Evolutionary conservation across 1,140 invertebrate genomes (phyloP).

Genomic region (Meloidogyne chitwoodi): DNA sequence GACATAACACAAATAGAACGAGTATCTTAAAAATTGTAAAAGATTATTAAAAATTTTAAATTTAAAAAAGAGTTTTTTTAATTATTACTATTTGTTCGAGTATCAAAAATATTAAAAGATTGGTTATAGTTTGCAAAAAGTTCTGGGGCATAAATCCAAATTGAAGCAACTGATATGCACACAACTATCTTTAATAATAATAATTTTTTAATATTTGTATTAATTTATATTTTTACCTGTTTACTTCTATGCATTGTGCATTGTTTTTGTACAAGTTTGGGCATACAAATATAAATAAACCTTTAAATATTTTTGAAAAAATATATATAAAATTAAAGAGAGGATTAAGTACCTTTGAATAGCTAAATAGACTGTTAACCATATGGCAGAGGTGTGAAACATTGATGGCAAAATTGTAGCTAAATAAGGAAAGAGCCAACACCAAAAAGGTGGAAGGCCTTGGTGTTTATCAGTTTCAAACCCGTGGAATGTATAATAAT

Average conservation of each 20-base stretch:
- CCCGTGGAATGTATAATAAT: slow-evolving; percentile 57
- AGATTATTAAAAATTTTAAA: neutral
- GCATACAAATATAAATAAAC: slow-evolving; percentile 59
- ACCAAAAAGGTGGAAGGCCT: slow-evolving; percentile 55
- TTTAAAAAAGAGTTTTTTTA: neutral
- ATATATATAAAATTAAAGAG: neutral
- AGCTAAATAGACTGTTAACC: slow-evolving; percentile 55
- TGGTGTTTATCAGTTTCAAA: slow-evolving; percentile 41
- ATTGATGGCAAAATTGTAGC: slow-evolving; percentile 55
- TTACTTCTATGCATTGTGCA: slow-evolving; percentile 55
- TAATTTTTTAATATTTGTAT: neutral
- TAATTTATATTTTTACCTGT: slow-evolving; percentile 35
- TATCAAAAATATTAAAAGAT: slow-evolving; percentile 31
- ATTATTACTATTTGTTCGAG: slow-evolving; percentile 42
- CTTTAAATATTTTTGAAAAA: neutral
- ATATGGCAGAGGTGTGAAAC: slow-evolving; percentile 53
- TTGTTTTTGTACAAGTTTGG: slow-evolving; percentile 51
- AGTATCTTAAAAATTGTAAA: slow-evolving; percentile 41
- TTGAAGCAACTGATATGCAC: slow-evolving; percentile 45
- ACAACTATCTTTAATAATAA: slow-evolving; percentile 45
- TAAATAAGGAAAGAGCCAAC: slow-evolving; percentile 53
- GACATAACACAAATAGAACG: slow-evolving; percentile 42
- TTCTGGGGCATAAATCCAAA: slow-evolving; percentile 55
- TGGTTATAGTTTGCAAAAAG: slow-evolving; percentile 55
- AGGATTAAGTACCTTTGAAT: slow-evolving; percentile 34